These are phyloP conservation scores for Cyclargus thomasi DNA, from an alignment of 1,140 invertebrate genomes.

Conservation along the genomic window DNA sequence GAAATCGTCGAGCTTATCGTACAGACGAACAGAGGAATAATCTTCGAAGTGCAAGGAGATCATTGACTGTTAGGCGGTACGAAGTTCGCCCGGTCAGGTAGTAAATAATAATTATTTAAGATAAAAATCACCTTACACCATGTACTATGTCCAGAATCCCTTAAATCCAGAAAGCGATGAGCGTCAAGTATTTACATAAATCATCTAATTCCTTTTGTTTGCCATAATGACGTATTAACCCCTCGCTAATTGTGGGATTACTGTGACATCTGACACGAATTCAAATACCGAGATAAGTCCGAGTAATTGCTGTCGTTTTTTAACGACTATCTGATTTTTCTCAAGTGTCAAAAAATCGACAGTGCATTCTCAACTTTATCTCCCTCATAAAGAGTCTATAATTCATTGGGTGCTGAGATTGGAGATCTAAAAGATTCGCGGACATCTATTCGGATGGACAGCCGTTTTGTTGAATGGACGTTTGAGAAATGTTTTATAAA, in stretches of 20 bases:
- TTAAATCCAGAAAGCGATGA: no score
- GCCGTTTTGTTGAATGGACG: constrained; percentile 66
- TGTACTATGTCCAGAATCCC: no score
- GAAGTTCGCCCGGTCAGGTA: no score
- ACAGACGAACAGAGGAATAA: no score
- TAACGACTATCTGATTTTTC: constrained; percentile 64
- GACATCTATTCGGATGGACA: constrained; percentile 64
- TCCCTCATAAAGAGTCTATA: constrained; percentile 8
- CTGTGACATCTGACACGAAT: constrained; percentile 1
- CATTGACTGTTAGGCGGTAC: no score
- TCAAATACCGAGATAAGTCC: constrained; percentile 42
- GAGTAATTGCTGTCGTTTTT: constrained; percentile 67
- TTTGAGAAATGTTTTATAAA: constrained; percentile 59
- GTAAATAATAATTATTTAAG: no score
- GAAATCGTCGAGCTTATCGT: no score
- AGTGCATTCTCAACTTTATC: constrained; percentile 26
- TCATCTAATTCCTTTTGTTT: constrained; percentile 1
- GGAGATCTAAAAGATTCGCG: constrained; percentile 35
- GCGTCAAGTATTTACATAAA: no score
- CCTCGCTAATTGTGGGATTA: constrained; percentile 17
- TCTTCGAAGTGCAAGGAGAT: no score
- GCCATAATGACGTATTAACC: constrained; percentile 11
- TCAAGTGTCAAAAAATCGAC: constrained; percentile 36
- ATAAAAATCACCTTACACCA: no score
- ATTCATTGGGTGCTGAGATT: constrained; percentile 22